Conservation (phyloP, 2,888 invertebrate species). For the Troglohyphantes excavatus region DNA sequence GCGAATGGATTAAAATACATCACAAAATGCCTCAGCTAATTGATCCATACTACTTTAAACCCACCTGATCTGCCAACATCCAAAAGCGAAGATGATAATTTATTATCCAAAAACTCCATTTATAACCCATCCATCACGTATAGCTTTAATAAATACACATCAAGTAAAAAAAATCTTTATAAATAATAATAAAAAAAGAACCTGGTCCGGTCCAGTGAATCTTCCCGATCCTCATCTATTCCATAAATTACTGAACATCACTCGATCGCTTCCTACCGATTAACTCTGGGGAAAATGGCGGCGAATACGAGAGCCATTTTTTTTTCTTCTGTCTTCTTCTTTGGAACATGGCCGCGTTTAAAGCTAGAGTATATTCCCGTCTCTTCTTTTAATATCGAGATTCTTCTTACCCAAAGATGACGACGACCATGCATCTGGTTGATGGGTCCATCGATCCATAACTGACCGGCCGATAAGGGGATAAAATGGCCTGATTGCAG, state of each 20-base stretch:
- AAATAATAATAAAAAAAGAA: conserved; percentile 4
- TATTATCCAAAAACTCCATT: conserved; percentile 25
- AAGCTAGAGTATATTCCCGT: not conserved
- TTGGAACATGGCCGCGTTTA: not conserved
- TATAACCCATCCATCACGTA: conserved; percentile 31
- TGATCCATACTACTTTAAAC: not conserved
- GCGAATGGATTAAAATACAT: not conserved
- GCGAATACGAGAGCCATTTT: not conserved
- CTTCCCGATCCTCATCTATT: conserved; percentile 4
- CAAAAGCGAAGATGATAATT: conserved; percentile 12
- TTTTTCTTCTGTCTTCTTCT: too few relatives aligned
- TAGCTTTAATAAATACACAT: conserved; percentile 21
- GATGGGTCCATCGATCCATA: conserved; percentile 38
- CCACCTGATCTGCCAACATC: conserved; percentile 9
- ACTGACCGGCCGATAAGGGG: not conserved
- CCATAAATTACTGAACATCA: conserved; percentile 49
- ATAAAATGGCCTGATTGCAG: conserved; percentile 15
- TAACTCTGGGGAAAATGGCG: conserved; percentile 33
- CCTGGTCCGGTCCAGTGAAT: conserved; percentile 15
- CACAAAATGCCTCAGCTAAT: not conserved
- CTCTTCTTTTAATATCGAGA: conserved; percentile 24
- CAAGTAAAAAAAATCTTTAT: not conserved
- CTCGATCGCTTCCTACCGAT: conserved; percentile 50
- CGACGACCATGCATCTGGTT: conserved; percentile 39
- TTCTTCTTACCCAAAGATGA: conserved; percentile 19